These are phyloP conservation scores for Corythoichthys intestinalis DNA, from an alignment of 2,113 vertebrate species.

Conservation along the genomic window DNA sequence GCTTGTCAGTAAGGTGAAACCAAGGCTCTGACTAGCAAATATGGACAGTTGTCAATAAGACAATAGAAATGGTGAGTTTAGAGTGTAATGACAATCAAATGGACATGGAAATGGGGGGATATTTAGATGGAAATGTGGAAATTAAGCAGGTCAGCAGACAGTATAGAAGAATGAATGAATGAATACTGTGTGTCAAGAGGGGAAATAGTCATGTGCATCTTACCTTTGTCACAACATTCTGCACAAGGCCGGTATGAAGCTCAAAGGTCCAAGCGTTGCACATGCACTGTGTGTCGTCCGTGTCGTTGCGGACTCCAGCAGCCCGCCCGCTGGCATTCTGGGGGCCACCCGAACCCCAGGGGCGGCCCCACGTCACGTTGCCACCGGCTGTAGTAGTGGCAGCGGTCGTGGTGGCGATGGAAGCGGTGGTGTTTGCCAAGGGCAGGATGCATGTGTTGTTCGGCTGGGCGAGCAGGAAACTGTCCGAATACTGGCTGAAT, in stretches of 20 bases:
- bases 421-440: conserved; percentile 34
- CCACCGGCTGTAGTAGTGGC: not conserved
- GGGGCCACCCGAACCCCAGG: conserved; percentile 37
- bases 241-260: conserved; percentile 81
- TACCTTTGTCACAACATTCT: conserved; percentile 95
- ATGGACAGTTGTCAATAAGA: not conserved
- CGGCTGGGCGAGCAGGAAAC: conserved; percentile 86
- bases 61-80: not conserved
- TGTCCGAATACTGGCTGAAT: conserved; percentile 94
- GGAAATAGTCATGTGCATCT: conserved; percentile 37
- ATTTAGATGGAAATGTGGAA: not conserved
- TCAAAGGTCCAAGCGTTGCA: conserved; percentile 81
- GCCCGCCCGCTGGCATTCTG: conserved; percentile 39
- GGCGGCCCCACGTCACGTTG: conserved; percentile 49
- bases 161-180: not conserved
- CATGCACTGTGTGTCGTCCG: conserved; percentile 65
- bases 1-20: conserved; percentile 9
- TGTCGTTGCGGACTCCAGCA: conserved; percentile 33
- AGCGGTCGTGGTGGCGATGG: not conserved
- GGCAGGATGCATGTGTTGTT: conserved; percentile 77
- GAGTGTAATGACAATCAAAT: not conserved
- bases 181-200: not conserved
- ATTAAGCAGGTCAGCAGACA: not conserved
- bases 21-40: not conserved
- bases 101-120: not conserved